phyloP scores from a whole-genome alignment of 2,113 vertebrate species.

The Hemichromis elongatus region DNA sequence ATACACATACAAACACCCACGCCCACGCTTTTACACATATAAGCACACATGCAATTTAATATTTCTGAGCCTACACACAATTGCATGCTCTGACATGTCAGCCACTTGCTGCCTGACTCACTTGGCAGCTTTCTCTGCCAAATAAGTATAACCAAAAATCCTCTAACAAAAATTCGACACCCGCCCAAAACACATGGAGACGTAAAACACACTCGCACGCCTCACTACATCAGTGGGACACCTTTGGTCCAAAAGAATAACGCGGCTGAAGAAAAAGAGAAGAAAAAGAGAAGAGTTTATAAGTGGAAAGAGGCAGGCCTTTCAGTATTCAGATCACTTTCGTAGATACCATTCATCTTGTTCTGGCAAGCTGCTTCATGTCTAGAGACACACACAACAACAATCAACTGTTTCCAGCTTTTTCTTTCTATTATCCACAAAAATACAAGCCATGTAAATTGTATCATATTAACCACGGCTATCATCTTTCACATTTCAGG shows the following conservation, averaged over 20 bases:
- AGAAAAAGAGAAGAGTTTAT: neutral
- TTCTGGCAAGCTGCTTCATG: conserved; percentile 50
- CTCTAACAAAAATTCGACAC: conserved; percentile 34
- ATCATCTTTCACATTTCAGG: neutral
- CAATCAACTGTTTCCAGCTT: neutral
- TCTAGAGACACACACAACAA: conserved; percentile 14
- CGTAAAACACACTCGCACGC: neutral
- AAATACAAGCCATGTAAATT: neutral
- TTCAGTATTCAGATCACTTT: conserved; percentile 32
- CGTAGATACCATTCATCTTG: conserved; percentile 29
- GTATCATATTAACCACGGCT: neutral
- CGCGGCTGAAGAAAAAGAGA: conserved; percentile 1
- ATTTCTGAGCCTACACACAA: conserved; percentile 14
- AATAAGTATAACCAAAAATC: conserved; percentile 23
- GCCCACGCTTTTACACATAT: conserved; percentile 13
- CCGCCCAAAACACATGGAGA: conserved; percentile 25
- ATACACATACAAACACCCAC: conserved; percentile 13
- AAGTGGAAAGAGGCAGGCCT: neutral
- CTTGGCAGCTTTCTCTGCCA: conserved; percentile 63
- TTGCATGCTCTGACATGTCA: conserved; percentile 53
- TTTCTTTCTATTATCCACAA: neutral
- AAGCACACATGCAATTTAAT: conserved; percentile 26
- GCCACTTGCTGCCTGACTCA: conserved; percentile 47
- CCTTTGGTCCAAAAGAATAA: conserved; percentile 27
- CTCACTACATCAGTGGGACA: neutral